phyloP scores from a whole-genome alignment of 2,888 invertebrate genomes.

The Latheticus oryzae region DNA sequence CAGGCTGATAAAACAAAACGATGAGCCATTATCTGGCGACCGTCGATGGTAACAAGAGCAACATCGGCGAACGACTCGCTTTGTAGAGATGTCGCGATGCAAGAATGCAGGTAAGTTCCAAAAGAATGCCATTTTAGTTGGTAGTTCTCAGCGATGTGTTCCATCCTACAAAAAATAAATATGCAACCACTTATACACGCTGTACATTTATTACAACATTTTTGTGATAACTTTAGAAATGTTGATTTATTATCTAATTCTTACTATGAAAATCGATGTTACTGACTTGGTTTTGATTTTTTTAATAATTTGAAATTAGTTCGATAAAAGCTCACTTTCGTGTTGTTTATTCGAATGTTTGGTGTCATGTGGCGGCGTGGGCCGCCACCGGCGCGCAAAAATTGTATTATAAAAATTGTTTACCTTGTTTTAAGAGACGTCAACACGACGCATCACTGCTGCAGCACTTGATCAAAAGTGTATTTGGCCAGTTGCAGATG shows the following conservation, averaged over 20 bases:
- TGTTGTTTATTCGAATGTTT: conserved; percentile 20
- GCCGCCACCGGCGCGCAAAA: conserved; percentile 10
- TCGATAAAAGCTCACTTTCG: no score
- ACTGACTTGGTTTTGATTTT: no score
- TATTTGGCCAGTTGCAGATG: conserved; percentile 42
- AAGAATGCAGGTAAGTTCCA: conserved; percentile 83
- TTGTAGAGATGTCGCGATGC: conserved; percentile 78
- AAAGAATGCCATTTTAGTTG: conserved; percentile 92
- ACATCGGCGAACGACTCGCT: conserved; percentile 88
- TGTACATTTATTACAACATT: no score
- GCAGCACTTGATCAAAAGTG: conserved; percentile 38
- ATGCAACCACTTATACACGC: no score
- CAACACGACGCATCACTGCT: conserved; percentile 31
- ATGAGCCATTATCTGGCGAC: conserved; percentile 85
- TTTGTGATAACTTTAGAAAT: no score
- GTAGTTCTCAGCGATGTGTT: conserved; percentile 78
- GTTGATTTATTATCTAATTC: no score
- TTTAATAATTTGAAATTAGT: no score
- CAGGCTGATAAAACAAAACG: conserved; percentile 87
- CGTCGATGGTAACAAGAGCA: conserved; percentile 81
- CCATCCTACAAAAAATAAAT: no score
- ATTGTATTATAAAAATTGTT: conserved; percentile 13
- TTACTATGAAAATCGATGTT: no score
- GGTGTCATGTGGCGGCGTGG: conserved; percentile 17
- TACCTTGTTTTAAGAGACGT: conserved; percentile 20